phyloP scores from a whole-genome alignment of 2,113 vertebrate genomes.

The Vimba vimba region DNA sequence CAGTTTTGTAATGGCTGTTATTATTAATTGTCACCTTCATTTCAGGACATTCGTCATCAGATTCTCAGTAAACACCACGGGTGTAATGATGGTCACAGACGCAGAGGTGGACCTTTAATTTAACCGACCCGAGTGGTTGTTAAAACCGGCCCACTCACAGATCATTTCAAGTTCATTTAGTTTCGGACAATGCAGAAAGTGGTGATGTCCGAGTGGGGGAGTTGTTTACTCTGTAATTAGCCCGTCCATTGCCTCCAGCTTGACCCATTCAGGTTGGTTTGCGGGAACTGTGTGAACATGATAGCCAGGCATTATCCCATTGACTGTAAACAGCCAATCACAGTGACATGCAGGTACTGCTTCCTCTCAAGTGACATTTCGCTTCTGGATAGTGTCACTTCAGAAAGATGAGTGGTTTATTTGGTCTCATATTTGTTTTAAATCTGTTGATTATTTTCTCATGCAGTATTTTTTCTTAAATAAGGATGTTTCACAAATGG shows the following conservation, averaged over 20 bases:
- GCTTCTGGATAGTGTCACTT: background rate
- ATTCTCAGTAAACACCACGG: slow-evolving; percentile 10
- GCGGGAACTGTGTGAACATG: background rate
- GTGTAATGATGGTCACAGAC: slow-evolving; percentile 1
- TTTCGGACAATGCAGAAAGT: background rate
- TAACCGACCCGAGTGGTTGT: background rate
- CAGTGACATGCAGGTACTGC: background rate
- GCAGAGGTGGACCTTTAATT: slow-evolving; percentile 16
- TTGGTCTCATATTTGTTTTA: background rate
- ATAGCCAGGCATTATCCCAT: slow-evolving; percentile 18
- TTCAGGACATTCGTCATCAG: background rate
- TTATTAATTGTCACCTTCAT: slow-evolving; percentile 24
- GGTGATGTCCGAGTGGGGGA: slow-evolving; percentile 12
- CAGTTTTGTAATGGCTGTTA: background rate
- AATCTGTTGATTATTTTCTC: slow-evolving; percentile 1
- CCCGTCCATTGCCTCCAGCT: background rate
- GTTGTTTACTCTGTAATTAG: slow-evolving; percentile 14
- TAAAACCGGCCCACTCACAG: slow-evolving; percentile 18
- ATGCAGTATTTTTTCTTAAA: background rate
- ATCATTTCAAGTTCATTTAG: slow-evolving; percentile 15
- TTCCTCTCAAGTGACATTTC: background rate
- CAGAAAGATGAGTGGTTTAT: background rate
- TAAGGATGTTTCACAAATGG: slow-evolving; percentile 11
- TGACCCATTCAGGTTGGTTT: slow-evolving; percentile 13
- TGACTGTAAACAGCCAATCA: slow-evolving; percentile 19